A percentile compares a stretch with the other conserved stretches of the same genome.
Evolutionary conservation across 2,888 invertebrate genomes (phyloP).

Genomic region (Noctua janthina): DNA sequence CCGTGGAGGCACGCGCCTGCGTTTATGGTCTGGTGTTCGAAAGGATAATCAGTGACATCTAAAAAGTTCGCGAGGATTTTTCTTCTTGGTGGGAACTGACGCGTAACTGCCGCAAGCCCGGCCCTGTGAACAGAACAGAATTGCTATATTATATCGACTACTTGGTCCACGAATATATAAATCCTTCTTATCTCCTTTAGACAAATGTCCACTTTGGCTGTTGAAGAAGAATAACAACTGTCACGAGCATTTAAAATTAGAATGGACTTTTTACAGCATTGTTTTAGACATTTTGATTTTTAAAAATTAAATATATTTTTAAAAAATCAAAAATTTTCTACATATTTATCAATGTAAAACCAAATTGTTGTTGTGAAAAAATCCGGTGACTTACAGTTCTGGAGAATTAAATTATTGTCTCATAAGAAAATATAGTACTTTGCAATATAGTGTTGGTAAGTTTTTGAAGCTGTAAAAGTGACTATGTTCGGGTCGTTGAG

Average conservation of each 20-base stretch:
- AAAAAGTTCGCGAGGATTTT: too few relatives aligned
- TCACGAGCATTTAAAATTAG: conserved; percentile 37
- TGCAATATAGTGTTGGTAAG: conserved; percentile 24
- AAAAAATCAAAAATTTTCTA: background rate
- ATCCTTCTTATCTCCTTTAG: conserved; percentile 14
- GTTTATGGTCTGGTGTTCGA: too few relatives aligned
- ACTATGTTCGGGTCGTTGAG: too few relatives aligned
- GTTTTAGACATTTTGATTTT: background rate
- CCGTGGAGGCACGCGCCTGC: too few relatives aligned
- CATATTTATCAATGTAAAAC: background rate
- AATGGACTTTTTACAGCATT: conserved; percentile 15
- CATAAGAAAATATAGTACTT: conserved; percentile 9
- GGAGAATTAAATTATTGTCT: background rate
- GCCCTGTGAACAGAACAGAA: too few relatives aligned
- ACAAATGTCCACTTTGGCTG: conserved; percentile 8
- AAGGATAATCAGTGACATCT: too few relatives aligned
- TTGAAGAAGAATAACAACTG: conserved; percentile 20
- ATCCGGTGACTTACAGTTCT: background rate
- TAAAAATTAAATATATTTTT: too few relatives aligned
- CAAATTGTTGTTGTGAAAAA: conserved; percentile 19
- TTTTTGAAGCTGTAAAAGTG: background rate
- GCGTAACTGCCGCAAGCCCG: too few relatives aligned
- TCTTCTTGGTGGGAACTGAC: too few relatives aligned
- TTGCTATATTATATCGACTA: background rate
- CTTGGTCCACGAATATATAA: background rate